These are phyloP conservation scores for Volucella inflata DNA, from an alignment of 2,888 invertebrate genomes.

Conservation along the genomic window DNA sequence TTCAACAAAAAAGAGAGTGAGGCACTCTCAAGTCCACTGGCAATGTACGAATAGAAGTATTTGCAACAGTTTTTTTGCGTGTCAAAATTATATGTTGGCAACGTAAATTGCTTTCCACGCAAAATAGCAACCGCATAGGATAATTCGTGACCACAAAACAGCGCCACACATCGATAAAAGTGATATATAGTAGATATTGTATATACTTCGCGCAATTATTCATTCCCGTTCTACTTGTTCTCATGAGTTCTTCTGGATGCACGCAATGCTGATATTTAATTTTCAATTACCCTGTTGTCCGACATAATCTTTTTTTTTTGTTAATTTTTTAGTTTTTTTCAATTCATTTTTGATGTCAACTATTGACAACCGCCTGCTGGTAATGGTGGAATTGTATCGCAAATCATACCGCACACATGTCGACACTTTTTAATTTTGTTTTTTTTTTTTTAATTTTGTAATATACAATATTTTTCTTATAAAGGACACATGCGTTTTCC, in stretches of 20 bases:
- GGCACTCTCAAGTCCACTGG: no score
- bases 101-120: constrained; percentile 41
- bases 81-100: background rate
- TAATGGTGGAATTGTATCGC: constrained; percentile 31
- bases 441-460: constrained; percentile 13
- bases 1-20: constrained; percentile 18
- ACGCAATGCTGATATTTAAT: constrained; percentile 59
- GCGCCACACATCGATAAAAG: constrained; percentile 18
- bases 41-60: no score
- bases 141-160: constrained; percentile 53
- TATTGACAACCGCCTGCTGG: constrained; percentile 2
- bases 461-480: background rate
- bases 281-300: constrained; percentile 63
- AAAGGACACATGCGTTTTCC: constrained; percentile 19
- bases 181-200: background rate
- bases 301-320: constrained; percentile 7
- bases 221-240: constrained; percentile 37
- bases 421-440: constrained; percentile 27
- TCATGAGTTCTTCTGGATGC: constrained; percentile 26
- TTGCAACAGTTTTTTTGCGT: constrained; percentile 2
- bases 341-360: background rate
- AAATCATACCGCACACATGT: constrained; percentile 42
- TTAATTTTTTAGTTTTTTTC: background rate
- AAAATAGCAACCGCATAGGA: constrained; percentile 37
- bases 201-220: constrained; percentile 40